Percentiles rank a stretch among this genome's conserved stretches.
Evolutionary conservation across 2,113 vertebrate genomes (phyloP).

Genomic region (Alligator mississippiensis): DNA sequence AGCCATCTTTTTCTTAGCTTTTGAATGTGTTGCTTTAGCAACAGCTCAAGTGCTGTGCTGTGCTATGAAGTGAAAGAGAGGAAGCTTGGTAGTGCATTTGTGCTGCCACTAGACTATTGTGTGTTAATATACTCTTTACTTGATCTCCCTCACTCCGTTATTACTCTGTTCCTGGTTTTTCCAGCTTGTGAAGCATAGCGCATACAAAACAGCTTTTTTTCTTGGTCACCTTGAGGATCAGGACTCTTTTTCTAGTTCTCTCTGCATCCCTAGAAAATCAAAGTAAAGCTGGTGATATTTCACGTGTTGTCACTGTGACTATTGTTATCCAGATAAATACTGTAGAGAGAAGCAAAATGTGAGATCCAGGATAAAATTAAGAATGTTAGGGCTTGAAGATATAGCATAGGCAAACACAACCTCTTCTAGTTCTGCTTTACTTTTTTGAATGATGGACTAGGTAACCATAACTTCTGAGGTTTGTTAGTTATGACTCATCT

Average conservation of each 20-base stretch:
- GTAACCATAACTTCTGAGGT: too few species aligned
- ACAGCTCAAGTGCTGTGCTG: neutral
- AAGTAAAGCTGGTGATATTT: neutral
- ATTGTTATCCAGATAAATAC: neutral
- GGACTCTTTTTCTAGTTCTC: neutral
- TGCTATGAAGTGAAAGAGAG: accelerated
- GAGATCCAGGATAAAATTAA: neutral
- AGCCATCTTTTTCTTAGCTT: neutral
- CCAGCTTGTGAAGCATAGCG: neutral
- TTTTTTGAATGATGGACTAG: neutral
- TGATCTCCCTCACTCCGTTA: neutral
- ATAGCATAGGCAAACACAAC: neutral
- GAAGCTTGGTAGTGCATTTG: neutral
- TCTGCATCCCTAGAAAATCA: neutral
- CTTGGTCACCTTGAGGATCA: neutral
- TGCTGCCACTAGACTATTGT: neutral
- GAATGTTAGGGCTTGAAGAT: neutral
- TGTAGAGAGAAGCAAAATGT: neutral
- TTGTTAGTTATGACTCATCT: neutral
- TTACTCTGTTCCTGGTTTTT: neutral
- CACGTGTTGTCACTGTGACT: neutral
- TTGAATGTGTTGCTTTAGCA: neutral
- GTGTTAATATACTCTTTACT: neutral
- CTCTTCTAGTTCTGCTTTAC: neutral
- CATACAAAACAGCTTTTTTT: neutral